Evolutionary conservation across 2,888 invertebrate genomes (phyloP).

Genomic region (Globia sparganii): DNA sequence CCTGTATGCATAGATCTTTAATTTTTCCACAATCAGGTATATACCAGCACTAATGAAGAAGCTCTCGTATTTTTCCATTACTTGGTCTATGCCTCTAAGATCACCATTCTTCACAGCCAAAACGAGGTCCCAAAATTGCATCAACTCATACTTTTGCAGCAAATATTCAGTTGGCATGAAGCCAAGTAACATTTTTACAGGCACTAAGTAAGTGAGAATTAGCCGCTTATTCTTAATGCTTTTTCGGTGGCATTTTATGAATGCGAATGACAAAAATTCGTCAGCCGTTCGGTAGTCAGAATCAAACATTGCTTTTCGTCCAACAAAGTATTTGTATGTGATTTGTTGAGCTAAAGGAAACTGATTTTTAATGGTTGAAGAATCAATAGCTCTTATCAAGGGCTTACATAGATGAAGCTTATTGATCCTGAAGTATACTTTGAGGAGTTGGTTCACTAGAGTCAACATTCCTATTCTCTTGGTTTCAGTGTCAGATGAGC

Average conservation of each 20-base stretch:
- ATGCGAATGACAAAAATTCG: slow-evolving; percentile 97
- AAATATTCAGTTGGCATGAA: slow-evolving; percentile 96
- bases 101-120: slow-evolving; percentile 97
- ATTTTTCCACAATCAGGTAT: slow-evolving; percentile 98
- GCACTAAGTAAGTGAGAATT: slow-evolving; percentile 98
- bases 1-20: slow-evolving; percentile 98
- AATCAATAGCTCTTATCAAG: slow-evolving; percentile 98
- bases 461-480: slow-evolving; percentile 99
- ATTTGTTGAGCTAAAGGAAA: slow-evolving; percentile 98
- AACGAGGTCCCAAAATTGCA: slow-evolving; percentile 97
- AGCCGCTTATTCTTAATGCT: slow-evolving; percentile 96
- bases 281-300: slow-evolving; percentile 98
- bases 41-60: slow-evolving; percentile 99
- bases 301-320: slow-evolving; percentile 99
- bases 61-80: slow-evolving; percentile 95
- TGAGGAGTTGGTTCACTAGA: slow-evolving; percentile 98
- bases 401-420: slow-evolving; percentile 97
- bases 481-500: slow-evolving; percentile 96
- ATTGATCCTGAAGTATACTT: slow-evolving; percentile 97
- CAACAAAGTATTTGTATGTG: slow-evolving; percentile 99
- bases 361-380: slow-evolving; percentile 96
- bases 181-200: slow-evolving; percentile 99
- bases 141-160: slow-evolving; percentile 96
- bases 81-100: slow-evolving; percentile 94
- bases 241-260: slow-evolving; percentile 95